A percentile compares a stretch with the other conserved stretches of the same genome.
Conservation (phyloP, 1,140 invertebrate species). For the Drosophila tsacasi region DNA sequence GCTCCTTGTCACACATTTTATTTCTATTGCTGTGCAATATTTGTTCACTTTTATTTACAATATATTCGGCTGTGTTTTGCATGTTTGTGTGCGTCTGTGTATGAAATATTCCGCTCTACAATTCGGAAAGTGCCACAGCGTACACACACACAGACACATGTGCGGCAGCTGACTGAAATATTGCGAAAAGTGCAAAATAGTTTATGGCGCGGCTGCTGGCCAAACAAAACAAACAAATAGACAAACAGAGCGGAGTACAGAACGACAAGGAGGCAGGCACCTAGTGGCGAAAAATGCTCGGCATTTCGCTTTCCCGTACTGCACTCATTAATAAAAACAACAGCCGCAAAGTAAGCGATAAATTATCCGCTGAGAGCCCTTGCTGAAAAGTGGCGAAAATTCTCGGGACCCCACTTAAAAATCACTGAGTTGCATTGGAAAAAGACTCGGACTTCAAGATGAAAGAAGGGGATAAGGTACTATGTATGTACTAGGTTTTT, state of each 20-base stretch:
- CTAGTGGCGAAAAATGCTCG: conserved; percentile 46
- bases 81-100: conserved; percentile 43
- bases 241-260: conserved; percentile 15
- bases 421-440: conserved; percentile 6
- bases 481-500: too few species aligned
- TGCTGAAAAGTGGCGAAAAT: conserved; percentile 41
- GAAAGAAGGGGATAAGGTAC: background rate
- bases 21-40: conserved; percentile 59
- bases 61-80: conserved; percentile 66
- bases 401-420: conserved; percentile 48
- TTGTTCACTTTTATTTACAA: conserved; percentile 76
- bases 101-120: conserved; percentile 62
- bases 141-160: conserved; percentile 17
- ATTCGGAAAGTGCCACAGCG: conserved; percentile 72
- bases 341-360: conserved; percentile 77
- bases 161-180: conserved; percentile 62
- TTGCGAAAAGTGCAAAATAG: conserved; percentile 81
- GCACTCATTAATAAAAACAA: conserved; percentile 78
- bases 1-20: conserved; percentile 27
- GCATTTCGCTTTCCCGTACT: conserved; percentile 51
- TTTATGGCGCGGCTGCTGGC: conserved; percentile 67
- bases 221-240: conserved; percentile 48
- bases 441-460: background rate
- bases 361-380: conserved; percentile 56
- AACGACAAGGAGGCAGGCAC: conserved; percentile 23